phyloP scores from a whole-genome alignment of 2,888 invertebrate species.

The Epistrophe eligans region DNA sequence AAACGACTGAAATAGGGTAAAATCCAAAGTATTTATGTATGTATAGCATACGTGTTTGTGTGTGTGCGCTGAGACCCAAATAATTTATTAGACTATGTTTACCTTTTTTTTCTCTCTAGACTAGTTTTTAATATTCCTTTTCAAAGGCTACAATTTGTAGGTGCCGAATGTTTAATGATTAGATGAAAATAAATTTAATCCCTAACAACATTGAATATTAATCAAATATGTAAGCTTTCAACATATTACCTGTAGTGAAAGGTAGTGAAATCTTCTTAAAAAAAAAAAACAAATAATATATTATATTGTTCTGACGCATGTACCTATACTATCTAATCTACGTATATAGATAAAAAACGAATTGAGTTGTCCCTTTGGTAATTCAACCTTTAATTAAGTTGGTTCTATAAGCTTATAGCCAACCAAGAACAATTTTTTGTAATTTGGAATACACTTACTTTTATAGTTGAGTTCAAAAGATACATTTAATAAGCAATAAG shows the following conservation, averaged over 20 bases:
- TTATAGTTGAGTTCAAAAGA: too few species aligned
- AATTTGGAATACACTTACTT: too few species aligned
- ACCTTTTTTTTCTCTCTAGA: neutral
- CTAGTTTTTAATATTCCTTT: neutral
- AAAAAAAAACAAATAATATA: too few species aligned
- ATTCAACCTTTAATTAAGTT: too few species aligned
- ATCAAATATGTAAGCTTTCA: neutral
- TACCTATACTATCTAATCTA: too few species aligned
- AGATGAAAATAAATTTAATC: slow-evolving; percentile 1
- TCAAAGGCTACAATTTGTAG: neutral
- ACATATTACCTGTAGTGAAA: neutral
- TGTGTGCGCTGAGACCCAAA: neutral
- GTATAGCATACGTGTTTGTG: neutral
- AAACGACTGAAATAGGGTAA: slow-evolving; percentile 32
- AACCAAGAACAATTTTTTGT: too few species aligned
- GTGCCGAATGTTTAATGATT: neutral
- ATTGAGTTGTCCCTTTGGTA: too few species aligned
- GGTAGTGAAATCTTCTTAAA: too few species aligned
- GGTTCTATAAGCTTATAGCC: too few species aligned
- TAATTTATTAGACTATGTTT: neutral
- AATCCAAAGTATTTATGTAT: neutral
- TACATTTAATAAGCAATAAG: too few species aligned
- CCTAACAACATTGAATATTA: neutral
- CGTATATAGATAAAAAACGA: too few species aligned
- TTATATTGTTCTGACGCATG: too few species aligned